Conservation (phyloP, 2,797 vertebrate species). For the Taeniopygia guttata region DNA sequence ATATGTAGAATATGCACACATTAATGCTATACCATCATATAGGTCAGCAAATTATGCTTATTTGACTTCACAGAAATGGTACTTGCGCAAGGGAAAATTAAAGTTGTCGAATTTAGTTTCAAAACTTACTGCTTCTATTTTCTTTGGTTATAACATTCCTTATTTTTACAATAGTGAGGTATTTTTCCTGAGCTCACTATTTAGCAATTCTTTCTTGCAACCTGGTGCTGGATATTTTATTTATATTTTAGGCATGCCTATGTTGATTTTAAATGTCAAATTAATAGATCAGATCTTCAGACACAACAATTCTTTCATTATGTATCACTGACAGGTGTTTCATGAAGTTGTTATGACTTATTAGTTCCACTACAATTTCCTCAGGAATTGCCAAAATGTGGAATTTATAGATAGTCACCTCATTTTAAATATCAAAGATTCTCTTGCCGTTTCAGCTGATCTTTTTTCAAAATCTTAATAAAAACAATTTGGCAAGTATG, state of each 20-base stretch:
- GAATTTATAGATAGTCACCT: neutral
- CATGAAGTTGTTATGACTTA: neutral
- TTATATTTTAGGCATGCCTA: neutral
- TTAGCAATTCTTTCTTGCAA: neutral
- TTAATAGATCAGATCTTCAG: neutral
- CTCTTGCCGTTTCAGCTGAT: neutral
- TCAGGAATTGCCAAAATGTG: neutral
- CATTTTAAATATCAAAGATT: neutral
- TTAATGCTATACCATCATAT: neutral
- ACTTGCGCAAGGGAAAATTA: neutral
- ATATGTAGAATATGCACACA: too few species aligned
- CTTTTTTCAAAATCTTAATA: neutral
- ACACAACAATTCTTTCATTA: neutral
- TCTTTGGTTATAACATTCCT: neutral
- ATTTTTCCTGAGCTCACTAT: neutral
- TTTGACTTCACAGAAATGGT: neutral
- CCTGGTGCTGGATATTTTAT: neutral
- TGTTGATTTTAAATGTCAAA: neutral
- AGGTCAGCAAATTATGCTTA: neutral
- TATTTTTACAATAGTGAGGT: neutral
- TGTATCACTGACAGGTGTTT: fast-evolving
- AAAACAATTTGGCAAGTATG: neutral
- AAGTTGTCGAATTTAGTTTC: neutral
- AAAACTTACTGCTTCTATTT: neutral
- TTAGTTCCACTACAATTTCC: neutral